phyloP scores from a whole-genome alignment of 2,888 invertebrate genomes.

The Apocheima hispidaria region DNA sequence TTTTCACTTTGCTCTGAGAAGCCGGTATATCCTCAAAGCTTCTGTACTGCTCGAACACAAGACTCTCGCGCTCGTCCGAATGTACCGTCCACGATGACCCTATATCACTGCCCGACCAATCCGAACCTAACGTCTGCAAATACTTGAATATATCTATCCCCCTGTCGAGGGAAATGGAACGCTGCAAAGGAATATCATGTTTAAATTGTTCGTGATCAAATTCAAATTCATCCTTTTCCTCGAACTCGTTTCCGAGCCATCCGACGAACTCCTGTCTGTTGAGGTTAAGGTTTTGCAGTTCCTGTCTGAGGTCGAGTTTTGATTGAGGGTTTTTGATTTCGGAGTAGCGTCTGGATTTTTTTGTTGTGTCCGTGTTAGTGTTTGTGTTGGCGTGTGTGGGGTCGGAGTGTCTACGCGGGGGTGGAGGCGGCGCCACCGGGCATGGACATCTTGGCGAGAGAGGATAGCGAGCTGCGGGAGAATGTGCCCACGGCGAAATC shows the following conservation, averaged over 20 bases:
- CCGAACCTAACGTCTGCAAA: slow-evolving; percentile 66
- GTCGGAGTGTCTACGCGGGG: slow-evolving; percentile 76
- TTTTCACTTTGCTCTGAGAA: slow-evolving; percentile 73
- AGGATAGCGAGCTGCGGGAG: slow-evolving; percentile 92
- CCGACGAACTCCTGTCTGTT: slow-evolving; percentile 65
- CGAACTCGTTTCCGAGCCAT: slow-evolving; percentile 73
- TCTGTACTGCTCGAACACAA: slow-evolving; percentile 59
- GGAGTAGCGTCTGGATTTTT: slow-evolving; percentile 54
- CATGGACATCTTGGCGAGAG: slow-evolving; percentile 90
- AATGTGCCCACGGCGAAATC: slow-evolving; percentile 90
- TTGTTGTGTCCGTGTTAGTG: slow-evolving; percentile 41
- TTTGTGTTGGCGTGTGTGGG: slow-evolving; percentile 48
- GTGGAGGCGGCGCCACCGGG: slow-evolving; percentile 72
- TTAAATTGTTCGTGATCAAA: slow-evolving; percentile 58
- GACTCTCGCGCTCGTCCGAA: slow-evolving; percentile 57
- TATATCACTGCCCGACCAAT: slow-evolving; percentile 61
- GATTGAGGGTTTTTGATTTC: slow-evolving; percentile 57
- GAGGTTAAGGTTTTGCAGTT: slow-evolving; percentile 68
- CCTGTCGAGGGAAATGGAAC: slow-evolving; percentile 74
- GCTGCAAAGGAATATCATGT: slow-evolving; percentile 69
- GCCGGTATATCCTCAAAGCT: slow-evolving; percentile 79
- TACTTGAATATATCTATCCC: slow-evolving; percentile 73
- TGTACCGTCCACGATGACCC: slow-evolving; percentile 69
- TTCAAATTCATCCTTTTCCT: slow-evolving; percentile 57
- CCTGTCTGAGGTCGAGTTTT: slow-evolving; percentile 72